These are phyloP conservation scores for Dysidea cf. avara DNA, from an alignment of 37 sponge, comb jelly and placozoan genomes.

Conservation along the genomic window DNA sequence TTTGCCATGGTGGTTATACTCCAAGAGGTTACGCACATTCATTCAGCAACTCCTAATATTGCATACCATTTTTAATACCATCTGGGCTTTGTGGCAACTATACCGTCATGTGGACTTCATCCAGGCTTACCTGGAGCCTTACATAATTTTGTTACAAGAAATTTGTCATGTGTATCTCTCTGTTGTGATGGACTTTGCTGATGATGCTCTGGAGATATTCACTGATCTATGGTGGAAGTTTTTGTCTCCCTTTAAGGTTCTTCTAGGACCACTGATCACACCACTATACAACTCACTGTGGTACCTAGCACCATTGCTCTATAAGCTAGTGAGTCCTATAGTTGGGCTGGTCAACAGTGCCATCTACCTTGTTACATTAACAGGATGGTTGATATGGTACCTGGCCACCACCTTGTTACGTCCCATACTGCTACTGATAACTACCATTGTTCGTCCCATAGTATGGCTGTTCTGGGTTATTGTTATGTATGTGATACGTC, in stretches of 20 bases:
- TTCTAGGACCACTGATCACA: constrained; percentile 22
- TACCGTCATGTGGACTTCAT: constrained; percentile 81
- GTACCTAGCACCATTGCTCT: background rate
- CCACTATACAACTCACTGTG: constrained; percentile 11
- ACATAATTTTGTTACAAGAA: constrained; percentile 29
- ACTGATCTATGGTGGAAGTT: constrained; percentile 50
- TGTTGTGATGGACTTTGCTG: constrained; percentile 36
- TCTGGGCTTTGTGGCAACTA: constrained; percentile 92
- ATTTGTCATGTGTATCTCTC: constrained; percentile 29
- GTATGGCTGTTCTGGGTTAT: too few relatives aligned
- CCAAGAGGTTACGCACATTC: constrained; percentile 33
- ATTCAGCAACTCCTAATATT: constrained; percentile 52
- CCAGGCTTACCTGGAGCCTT: constrained; percentile 50
- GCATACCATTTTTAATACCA: constrained; percentile 62
- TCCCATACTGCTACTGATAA: too few relatives aligned
- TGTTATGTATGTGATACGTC: too few relatives aligned
- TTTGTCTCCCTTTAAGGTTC: constrained; percentile 58
- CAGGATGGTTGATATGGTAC: too few relatives aligned
- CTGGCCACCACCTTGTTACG: too few relatives aligned
- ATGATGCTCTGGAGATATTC: constrained; percentile 37
- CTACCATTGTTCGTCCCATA: too few relatives aligned
- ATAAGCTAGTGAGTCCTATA: background rate
- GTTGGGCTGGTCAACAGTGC: constrained; percentile 9
- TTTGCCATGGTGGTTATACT: constrained; percentile 79
- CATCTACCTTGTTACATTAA: background rate